Percentiles rank a stretch among this genome's conserved stretches.
These are phyloP conservation scores for Aleiodes sp. DNA, from an alignment of 1,140 invertebrate genomes.

Conservation along the genomic window DNA sequence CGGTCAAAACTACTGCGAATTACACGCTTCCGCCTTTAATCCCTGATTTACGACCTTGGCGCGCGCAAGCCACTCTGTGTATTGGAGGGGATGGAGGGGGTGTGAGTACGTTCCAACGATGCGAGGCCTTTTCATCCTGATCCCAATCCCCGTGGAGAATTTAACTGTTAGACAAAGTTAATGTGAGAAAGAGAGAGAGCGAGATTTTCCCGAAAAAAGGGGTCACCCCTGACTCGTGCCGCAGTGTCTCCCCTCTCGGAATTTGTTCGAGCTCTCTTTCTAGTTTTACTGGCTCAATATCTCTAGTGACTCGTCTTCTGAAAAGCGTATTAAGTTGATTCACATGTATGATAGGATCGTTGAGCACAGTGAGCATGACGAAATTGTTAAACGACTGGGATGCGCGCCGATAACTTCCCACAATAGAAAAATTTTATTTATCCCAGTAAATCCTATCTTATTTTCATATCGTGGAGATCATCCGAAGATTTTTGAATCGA, in stretches of 20 bases:
- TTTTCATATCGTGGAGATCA: too few species aligned
- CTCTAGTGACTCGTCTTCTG: conserved; percentile 7
- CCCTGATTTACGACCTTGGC: conserved; percentile 60
- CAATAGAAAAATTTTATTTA: conserved; percentile 20
- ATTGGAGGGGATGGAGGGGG: conserved; percentile 21
- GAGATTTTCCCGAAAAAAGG: conserved; percentile 41
- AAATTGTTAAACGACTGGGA: conserved; percentile 21
- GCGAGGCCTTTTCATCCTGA: conserved; percentile 41
- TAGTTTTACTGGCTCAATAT: neutral
- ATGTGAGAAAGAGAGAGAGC: conserved; percentile 36
- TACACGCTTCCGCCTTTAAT: conserved; percentile 59
- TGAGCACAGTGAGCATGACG: conserved; percentile 19
- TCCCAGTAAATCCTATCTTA: neutral
- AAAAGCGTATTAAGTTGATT: conserved; percentile 24
- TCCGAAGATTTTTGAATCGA: too few species aligned
- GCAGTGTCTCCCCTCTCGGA: conserved; percentile 4
- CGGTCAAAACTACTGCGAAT: conserved; percentile 62
- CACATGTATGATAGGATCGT: conserved; percentile 7
- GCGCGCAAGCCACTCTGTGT: conserved; percentile 30
- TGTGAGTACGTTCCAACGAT: neutral
- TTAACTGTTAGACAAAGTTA: conserved; percentile 42
- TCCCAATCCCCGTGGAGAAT: conserved; percentile 62
- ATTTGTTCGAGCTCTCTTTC: neutral
- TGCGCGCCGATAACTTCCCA: conserved; percentile 22
- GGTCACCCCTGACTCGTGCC: conserved; percentile 47